Conservation (phyloP, 2,888 invertebrate species). For the Lepidochitona cinerea region DNA sequence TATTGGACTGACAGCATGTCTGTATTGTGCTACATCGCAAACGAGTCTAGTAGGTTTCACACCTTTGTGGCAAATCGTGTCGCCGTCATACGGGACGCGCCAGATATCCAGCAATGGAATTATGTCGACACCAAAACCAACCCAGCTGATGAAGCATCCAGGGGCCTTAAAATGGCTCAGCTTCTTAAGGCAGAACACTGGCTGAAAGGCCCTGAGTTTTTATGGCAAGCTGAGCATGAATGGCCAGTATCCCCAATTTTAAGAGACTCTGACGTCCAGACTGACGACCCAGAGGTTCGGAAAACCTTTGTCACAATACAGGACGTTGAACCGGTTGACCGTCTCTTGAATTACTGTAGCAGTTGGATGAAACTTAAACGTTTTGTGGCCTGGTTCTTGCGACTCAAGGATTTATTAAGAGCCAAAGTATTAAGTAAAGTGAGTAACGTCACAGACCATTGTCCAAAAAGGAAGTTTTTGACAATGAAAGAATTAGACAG, state of each 20-base stretch:
- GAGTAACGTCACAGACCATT: neutral
- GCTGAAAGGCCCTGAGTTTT: neutral
- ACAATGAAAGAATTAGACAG: neutral
- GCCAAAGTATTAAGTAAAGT: no score
- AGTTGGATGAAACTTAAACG: neutral
- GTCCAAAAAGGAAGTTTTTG: neutral
- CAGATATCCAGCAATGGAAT: neutral
- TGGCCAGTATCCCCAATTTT: neutral
- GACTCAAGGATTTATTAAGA: neutral
- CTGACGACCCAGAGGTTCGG: neutral
- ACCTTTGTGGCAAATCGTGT: neutral
- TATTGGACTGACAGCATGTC: no score
- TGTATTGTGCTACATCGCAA: neutral
- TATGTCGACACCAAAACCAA: neutral
- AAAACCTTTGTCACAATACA: neutral
- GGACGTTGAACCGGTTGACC: neutral
- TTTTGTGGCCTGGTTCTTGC: neutral
- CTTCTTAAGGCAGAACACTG: neutral
- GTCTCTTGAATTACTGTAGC: neutral
- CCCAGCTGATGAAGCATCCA: neutral
- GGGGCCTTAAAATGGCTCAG: neutral
- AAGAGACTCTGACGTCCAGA: neutral
- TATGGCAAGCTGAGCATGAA: neutral
- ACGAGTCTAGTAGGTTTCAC: neutral
- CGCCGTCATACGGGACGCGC: neutral